Conservation (phyloP, 2,888 invertebrate species). For the Entomobrya multifasciata region DNA sequence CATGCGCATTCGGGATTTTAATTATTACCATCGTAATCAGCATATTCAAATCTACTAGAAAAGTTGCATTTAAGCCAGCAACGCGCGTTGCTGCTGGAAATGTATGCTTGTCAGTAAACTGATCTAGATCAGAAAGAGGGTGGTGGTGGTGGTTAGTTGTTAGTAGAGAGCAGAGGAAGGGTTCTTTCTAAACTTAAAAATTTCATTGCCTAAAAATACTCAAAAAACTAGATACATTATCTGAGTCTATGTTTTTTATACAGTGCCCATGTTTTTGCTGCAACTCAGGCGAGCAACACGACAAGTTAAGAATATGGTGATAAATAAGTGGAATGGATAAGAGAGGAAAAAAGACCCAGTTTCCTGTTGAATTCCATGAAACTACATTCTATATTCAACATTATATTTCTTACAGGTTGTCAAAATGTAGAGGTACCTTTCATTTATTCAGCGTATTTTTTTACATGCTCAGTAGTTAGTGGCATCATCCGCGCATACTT, state of each 20-base stretch:
- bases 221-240: conserved; percentile 50
- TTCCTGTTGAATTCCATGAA: conserved; percentile 58
- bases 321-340: neutral
- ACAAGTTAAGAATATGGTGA: conserved; percentile 40
- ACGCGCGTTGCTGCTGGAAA: no score
- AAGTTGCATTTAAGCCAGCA: no score
- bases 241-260: conserved; percentile 44
- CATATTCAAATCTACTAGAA: no score
- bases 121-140: conserved; percentile 59
- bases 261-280: conserved; percentile 32
- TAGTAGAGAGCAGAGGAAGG: neutral
- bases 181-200: neutral
- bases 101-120: no score
- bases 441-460: neutral
- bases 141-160: neutral
- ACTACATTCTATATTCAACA: no score
- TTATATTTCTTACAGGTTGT: conserved; percentile 19
- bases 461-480: neutral
- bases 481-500: neutral
- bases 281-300: conserved; percentile 34
- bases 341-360: neutral
- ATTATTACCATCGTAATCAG: no score
- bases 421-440: conserved; percentile 1
- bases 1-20: no score
- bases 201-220: conserved; percentile 9